phyloP scores from a whole-genome alignment of 2,113 vertebrate species.

The Muntiacus reevesi region DNA sequence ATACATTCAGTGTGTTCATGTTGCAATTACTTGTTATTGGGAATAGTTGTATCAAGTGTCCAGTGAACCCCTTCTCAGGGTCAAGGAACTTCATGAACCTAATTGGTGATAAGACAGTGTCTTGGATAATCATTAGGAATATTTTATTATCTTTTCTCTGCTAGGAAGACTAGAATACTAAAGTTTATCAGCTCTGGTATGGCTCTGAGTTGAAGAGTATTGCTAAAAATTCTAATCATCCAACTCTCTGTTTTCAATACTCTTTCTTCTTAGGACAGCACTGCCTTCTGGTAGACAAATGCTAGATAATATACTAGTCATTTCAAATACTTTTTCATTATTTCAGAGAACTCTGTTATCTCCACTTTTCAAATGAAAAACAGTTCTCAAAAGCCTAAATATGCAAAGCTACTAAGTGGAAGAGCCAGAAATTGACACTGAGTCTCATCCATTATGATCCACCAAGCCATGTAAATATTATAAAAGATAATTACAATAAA shows the following conservation, averaged over 20 bases:
- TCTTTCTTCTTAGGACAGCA: not conserved
- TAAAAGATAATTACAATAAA: not conserved
- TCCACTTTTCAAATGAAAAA: not conserved
- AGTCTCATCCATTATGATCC: not conserved
- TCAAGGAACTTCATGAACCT: not conserved
- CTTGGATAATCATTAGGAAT: not conserved
- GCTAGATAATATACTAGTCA: not conserved
- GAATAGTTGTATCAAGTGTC: not conserved
- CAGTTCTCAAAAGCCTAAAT: not conserved
- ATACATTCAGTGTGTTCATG: not conserved
- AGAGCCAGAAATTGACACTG: not conserved
- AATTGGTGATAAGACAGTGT: not conserved
- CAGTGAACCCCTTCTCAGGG: not conserved
- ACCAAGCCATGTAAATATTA: not conserved
- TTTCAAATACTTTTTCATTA: not conserved
- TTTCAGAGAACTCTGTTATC: not conserved
- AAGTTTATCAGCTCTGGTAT: not conserved
- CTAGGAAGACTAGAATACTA: not conserved
- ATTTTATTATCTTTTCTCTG: not conserved
- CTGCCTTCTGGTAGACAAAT: not conserved
- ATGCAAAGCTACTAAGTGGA: not conserved
- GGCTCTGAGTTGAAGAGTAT: not conserved
- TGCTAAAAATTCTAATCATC: not conserved
- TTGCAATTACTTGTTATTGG: not conserved
- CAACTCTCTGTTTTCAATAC: not conserved